phyloP scores from a whole-genome alignment of 1,140 invertebrate species.

The Bemisia tabaci region DNA sequence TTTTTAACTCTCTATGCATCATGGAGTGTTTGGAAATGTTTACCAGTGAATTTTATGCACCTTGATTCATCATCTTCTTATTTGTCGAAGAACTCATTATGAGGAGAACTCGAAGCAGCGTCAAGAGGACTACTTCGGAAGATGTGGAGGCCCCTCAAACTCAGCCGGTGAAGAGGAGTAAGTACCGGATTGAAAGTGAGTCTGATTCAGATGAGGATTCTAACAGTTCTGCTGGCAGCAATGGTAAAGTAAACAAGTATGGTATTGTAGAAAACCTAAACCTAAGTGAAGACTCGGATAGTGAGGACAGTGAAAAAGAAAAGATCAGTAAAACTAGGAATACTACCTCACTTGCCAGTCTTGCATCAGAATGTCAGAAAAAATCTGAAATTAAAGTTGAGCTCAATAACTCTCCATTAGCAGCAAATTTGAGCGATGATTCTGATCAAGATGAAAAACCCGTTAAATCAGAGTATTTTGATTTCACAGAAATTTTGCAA shows the following conservation, averaged over 20 bases:
- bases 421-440: constrained; percentile 9
- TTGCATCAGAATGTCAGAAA: neutral
- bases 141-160: neutral
- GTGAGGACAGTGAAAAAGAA: neutral
- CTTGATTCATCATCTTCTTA: no score
- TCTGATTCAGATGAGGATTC: neutral
- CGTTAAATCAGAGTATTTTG: constrained; percentile 15
- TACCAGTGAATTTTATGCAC: no score
- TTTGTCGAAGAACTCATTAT: no score
- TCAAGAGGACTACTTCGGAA: neutral
- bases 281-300: neutral
- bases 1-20: no score
- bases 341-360: neutral
- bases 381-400: neutral
- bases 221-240: neutral
- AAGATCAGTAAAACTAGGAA: neutral
- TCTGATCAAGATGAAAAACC: constrained; percentile 5
- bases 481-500: constrained; percentile 18
- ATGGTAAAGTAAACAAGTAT: neutral
- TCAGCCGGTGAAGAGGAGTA: neutral
- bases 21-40: no score
- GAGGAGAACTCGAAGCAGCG: neutral
- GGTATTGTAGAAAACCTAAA: neutral
- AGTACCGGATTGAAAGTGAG: neutral
- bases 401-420: neutral